A percentile compares a stretch with the other conserved stretches of the same genome.
Evolutionary conservation across 2,888 invertebrate genomes (phyloP).

Genomic region (Luffia ferchaultella): DNA sequence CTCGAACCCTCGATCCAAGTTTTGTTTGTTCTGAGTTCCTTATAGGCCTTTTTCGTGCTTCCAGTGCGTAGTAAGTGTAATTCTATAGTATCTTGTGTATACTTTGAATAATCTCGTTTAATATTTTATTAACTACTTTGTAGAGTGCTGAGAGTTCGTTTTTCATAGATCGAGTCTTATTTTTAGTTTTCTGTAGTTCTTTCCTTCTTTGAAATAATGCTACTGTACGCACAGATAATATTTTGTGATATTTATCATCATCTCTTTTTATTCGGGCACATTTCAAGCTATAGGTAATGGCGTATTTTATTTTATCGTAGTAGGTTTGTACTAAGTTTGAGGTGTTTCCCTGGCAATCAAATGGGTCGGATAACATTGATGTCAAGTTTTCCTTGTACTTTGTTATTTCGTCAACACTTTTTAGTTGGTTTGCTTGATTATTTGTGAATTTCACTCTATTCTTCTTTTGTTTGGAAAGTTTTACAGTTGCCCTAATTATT

Average conservation of each 20-base stretch:
- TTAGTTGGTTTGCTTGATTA: slow-evolving; percentile 3
- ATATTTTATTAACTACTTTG: slow-evolving; percentile 7
- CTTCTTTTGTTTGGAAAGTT: slow-evolving; percentile 3
- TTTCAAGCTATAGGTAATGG: not conserved
- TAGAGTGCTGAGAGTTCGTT: slow-evolving; percentile 9
- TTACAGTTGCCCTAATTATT: not conserved
- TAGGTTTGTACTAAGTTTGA: not conserved
- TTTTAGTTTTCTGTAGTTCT: slow-evolving; percentile 7
- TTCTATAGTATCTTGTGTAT: slow-evolving; percentile 10
- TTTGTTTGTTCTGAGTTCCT: slow-evolving; percentile 11
- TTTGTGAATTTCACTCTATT: slow-evolving; percentile 6
- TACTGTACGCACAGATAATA: not conserved
- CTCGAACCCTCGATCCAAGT: slow-evolving; percentile 8
- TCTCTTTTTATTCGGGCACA: not conserved
- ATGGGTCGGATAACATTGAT: not conserved
- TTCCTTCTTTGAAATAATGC: not conserved
- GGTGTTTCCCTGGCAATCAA: not conserved
- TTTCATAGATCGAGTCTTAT: slow-evolving; percentile 8
- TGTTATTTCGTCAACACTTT: not conserved
- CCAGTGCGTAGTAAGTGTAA: slow-evolving; percentile 9
- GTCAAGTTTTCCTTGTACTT: not conserved
- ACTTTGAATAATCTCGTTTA: slow-evolving; percentile 7
- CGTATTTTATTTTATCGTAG: not conserved
- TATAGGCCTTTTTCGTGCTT: slow-evolving; percentile 10
- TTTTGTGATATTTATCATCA: not conserved